phyloP scores from a whole-genome alignment of 1,140 invertebrate species.

The Pseudomyrmex sp. region DNA sequence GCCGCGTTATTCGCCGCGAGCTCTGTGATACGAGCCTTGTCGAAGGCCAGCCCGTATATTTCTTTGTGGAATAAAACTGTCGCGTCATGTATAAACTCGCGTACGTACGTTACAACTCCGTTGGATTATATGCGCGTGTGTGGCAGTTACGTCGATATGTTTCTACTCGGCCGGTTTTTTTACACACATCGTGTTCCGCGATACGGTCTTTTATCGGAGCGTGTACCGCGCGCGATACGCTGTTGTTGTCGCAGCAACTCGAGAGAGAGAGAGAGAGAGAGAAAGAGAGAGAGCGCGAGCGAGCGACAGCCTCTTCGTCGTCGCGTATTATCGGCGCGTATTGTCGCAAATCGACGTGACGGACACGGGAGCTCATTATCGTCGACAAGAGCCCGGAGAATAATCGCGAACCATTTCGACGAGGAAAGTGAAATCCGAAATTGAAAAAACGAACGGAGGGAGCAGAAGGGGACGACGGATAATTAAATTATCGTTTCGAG shows the following conservation, averaged over 20 bases:
- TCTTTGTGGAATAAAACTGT: conserved; percentile 50
- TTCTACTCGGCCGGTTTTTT: conserved; percentile 30
- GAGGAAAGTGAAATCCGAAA: conserved; percentile 20
- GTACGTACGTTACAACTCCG: background rate
- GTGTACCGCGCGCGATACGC: no score
- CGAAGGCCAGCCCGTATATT: background rate
- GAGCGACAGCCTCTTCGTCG: background rate
- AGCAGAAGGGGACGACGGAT: background rate
- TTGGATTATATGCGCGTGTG: background rate
- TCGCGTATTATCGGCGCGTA: background rate
- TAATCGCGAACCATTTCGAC: conserved; percentile 41
- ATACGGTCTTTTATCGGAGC: conserved; percentile 38
- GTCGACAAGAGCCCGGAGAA: conserved; percentile 31
- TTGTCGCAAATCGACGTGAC: background rate
- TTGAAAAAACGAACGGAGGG: conserved; percentile 13
- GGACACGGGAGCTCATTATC: conserved; percentile 53
- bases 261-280: background rate
- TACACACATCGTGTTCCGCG: conserved; percentile 52
- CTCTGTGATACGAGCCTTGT: conserved; percentile 9
- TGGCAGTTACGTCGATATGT: conserved; percentile 54
- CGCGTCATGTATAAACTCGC: conserved; percentile 1
- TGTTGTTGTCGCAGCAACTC: no score
- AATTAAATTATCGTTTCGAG: conserved; percentile 42
- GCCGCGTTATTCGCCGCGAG: background rate
- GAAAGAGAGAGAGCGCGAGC: no score